phyloP scores from a whole-genome alignment of 2,888 invertebrate genomes.

The Platerodrilus igneus region DNA sequence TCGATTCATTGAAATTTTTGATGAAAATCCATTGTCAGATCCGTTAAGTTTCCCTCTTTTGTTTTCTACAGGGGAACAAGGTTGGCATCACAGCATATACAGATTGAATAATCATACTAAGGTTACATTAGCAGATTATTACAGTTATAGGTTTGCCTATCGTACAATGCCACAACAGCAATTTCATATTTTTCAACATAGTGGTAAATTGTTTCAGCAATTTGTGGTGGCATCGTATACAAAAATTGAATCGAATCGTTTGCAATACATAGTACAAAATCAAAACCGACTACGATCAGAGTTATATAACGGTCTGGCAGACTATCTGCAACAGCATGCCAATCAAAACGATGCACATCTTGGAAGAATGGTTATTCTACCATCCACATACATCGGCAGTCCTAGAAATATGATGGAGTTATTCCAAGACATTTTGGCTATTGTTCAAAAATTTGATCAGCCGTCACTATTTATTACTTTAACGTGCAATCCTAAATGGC shows the following conservation, averaged over 20 bases:
- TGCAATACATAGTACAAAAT: constrained; percentile 12
- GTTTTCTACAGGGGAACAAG: too few relatives aligned
- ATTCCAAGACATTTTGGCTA: constrained; percentile 46
- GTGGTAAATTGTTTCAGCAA: constrained; percentile 15
- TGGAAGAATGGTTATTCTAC: constrained; percentile 33
- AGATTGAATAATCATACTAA: too few relatives aligned
- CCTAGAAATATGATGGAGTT: constrained; percentile 40
- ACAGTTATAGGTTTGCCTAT: constrained; percentile 5
- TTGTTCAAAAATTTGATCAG: constrained; percentile 41
- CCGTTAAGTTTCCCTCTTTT: too few relatives aligned
- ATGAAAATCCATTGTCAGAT: too few relatives aligned
- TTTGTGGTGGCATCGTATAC: constrained; percentile 8
- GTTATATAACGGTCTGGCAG: constrained; percentile 23
- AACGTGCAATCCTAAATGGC: constrained; percentile 46
- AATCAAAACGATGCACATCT: constrained; percentile 22
- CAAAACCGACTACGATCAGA: constrained; percentile 9
- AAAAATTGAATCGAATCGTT: not conserved
- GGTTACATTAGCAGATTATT: too few relatives aligned
- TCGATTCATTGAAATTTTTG: too few relatives aligned
- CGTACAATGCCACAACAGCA: constrained; percentile 4
- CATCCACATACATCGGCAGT: constrained; percentile 16
- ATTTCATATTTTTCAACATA: constrained; percentile 5
- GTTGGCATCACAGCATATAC: too few relatives aligned
- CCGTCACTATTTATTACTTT: constrained; percentile 43
- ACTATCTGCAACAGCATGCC: constrained; percentile 31